Conservation (phyloP, 2,888 invertebrate species). For the Dasysyrphus albostriatus region DNA sequence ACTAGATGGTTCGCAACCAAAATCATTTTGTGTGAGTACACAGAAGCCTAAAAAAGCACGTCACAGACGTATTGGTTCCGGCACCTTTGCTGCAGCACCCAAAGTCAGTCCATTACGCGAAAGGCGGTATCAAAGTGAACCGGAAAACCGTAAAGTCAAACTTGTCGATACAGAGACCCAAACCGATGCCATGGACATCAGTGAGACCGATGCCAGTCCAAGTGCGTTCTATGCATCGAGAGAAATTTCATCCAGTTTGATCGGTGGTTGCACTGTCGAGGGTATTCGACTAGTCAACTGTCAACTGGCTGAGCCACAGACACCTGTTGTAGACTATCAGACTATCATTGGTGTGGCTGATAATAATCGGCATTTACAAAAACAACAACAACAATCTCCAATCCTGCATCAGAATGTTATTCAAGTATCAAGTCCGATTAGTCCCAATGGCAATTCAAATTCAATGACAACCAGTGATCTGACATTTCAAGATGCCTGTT, state of each 20-base stretch:
- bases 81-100: conserved; percentile 84
- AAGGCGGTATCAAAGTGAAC: conserved; percentile 84
- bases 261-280: conserved; percentile 74
- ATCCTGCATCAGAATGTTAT: conserved; percentile 57
- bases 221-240: conserved; percentile 83
- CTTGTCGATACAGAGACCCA: conserved; percentile 88
- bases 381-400: conserved; percentile 59
- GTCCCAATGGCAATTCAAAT: conserved; percentile 82
- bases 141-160: conserved; percentile 83
- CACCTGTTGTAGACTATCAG: conserved; percentile 52
- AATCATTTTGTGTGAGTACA: conserved; percentile 84
- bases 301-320: conserved; percentile 76
- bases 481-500: conserved; percentile 83
- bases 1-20: conserved; percentile 85
- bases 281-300: conserved; percentile 71
- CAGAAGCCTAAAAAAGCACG: conserved; percentile 84
- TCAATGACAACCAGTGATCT: conserved; percentile 81
- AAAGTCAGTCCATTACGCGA: conserved; percentile 85
- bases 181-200: conserved; percentile 87
- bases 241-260: conserved; percentile 79
- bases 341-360: conserved; percentile 11
- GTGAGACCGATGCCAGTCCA: conserved; percentile 86
- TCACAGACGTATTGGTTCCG: conserved; percentile 87
- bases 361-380: conserved; percentile 54
- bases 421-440: conserved; percentile 79